Conservation (phyloP, 2,797 vertebrate genomes). For the Anabacerthia variegaticeps region DNA sequence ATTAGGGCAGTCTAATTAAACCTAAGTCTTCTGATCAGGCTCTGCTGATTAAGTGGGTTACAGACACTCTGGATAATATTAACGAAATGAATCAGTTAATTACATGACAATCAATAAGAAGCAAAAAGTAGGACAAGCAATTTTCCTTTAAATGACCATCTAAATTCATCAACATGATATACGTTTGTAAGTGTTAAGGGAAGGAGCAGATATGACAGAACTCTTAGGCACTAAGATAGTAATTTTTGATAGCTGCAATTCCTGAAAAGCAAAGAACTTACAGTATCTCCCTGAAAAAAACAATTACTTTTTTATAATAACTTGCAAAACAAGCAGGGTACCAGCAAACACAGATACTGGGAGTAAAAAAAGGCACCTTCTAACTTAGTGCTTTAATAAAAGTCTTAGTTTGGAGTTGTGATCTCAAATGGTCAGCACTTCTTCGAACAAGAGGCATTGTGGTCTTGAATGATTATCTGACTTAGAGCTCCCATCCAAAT, state of each 20-base stretch:
- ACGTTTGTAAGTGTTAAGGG: conserved; percentile 25
- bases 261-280: background rate
- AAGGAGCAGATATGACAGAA: background rate
- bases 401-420: background rate
- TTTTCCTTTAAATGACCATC: conserved; percentile 65
- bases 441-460: conserved; percentile 22
- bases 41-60: conserved; percentile 59
- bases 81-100: conserved; percentile 54
- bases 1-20: conserved; percentile 63
- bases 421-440: background rate
- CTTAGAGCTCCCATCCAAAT: conserved; percentile 37
- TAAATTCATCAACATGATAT: conserved; percentile 56
- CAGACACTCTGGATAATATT: conserved; percentile 43
- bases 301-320: background rate
- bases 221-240: background rate
- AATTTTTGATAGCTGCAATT: background rate
- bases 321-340: background rate
- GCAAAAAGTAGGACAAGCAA: conserved; percentile 60
- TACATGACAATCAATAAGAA: conserved; percentile 68
- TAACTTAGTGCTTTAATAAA: background rate
- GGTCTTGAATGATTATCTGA: conserved; percentile 37
- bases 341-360: background rate
- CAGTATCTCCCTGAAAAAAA: background rate
- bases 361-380: rapidly evolving
- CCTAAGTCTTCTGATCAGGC: conserved; percentile 34